These are phyloP conservation scores for Drosophila tripunctata DNA, from an alignment of 2,888 invertebrate genomes.

Conservation along the genomic window DNA sequence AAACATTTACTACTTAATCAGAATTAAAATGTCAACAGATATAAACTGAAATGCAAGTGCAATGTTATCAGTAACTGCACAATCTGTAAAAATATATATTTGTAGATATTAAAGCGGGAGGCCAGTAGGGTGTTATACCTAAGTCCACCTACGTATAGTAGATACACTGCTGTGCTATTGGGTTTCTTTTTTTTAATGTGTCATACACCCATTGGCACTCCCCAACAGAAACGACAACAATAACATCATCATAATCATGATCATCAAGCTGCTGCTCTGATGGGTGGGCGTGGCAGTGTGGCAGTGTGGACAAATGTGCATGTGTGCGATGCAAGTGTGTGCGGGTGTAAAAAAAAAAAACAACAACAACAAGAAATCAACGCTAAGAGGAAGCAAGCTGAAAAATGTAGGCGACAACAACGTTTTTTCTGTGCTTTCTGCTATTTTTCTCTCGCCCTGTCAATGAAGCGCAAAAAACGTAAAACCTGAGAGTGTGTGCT, in stretches of 20 bases:
- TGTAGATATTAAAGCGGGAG: too few relatives aligned
- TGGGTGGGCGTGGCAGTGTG: constrained; percentile 67
- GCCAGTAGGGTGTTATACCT: constrained; percentile 21
- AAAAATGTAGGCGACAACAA: constrained; percentile 55
- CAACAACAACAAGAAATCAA: constrained; percentile 14
- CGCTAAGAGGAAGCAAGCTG: constrained; percentile 5
- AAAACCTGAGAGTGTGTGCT: neutral
- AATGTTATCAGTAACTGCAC: too few relatives aligned
- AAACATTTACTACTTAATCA: too few relatives aligned
- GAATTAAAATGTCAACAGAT: too few relatives aligned
- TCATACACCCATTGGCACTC: constrained; percentile 50
- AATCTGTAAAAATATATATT: too few relatives aligned
- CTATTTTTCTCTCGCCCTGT: constrained; percentile 27
- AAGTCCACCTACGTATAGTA: constrained; percentile 45
- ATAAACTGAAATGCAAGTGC: too few relatives aligned
- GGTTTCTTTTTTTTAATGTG: constrained; percentile 55
- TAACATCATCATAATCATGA: constrained; percentile 21
- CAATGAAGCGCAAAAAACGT: constrained; percentile 59
- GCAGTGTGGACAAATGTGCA: constrained; percentile 69
- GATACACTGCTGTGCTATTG: constrained; percentile 46
- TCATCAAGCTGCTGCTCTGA: constrained; percentile 37
- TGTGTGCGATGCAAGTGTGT: constrained; percentile 59
- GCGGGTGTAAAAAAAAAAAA: neutral
- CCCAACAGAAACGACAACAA: constrained; percentile 17
- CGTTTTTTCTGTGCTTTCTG: constrained; percentile 14